Conservation (phyloP, 92 coral and sea anemone species). For the Isaurus tuberculatus region DNA sequence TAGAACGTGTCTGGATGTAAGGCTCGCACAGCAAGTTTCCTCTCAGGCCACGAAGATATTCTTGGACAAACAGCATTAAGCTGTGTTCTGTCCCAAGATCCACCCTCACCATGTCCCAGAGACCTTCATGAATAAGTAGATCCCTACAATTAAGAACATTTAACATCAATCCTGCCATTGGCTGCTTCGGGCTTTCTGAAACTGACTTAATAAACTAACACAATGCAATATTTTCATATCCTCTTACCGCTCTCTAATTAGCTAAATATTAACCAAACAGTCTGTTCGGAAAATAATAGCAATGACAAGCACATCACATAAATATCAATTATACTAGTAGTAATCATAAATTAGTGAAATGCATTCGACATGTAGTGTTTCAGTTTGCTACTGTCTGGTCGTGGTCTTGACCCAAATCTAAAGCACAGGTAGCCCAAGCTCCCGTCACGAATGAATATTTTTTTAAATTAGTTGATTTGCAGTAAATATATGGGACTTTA, state of each 20-base stretch:
- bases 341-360: no score
- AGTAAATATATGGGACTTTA: no score
- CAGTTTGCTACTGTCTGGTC: no score
- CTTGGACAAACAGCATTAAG: constrained; percentile 35
- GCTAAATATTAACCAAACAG: not conserved
- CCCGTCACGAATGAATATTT: no score
- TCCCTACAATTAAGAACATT: constrained; percentile 30
- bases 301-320: not conserved
- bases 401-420: no score
- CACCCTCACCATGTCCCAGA: constrained; percentile 48
- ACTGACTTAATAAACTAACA: constrained; percentile 14
- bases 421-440: no score
- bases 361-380: no score
- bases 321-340: not conserved
- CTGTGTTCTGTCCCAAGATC: constrained; percentile 36
- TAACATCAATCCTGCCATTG: not conserved
- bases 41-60: constrained; percentile 30
- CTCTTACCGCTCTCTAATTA: not conserved
- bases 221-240: not conserved
- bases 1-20: constrained; percentile 30
- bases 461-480: no score
- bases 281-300: not conserved
- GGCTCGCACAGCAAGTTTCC: constrained; percentile 45
- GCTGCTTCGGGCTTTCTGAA: constrained; percentile 6
- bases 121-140: constrained; percentile 36